Conservation (phyloP, 2,888 invertebrate genomes). For the Xestobium rufovillosum region DNA sequence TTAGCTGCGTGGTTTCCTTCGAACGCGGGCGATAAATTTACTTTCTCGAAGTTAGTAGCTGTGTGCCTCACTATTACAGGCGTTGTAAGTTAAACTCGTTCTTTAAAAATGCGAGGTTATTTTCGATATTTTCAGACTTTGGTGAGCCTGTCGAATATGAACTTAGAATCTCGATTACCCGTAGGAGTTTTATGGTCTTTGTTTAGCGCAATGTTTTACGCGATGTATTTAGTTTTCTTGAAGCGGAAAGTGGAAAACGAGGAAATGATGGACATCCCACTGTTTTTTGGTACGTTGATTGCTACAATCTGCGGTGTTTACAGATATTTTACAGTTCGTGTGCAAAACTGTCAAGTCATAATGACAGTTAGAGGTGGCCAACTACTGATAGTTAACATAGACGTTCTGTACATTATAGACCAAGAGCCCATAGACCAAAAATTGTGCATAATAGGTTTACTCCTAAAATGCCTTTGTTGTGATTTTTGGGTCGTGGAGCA, state of each 20-base stretch:
- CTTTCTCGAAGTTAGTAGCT: slow-evolving; percentile 75
- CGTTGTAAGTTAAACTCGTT: slow-evolving; percentile 51
- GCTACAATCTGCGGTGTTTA: no score
- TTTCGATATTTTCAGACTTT: slow-evolving; percentile 51
- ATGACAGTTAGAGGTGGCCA: no score
- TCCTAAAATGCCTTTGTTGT: no score
- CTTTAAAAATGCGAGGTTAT: slow-evolving; percentile 7
- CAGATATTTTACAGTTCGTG: no score
- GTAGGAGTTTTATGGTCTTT: slow-evolving; percentile 74
- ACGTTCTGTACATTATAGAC: no score
- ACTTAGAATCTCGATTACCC: slow-evolving; percentile 60
- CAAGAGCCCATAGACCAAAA: slow-evolving; percentile 5
- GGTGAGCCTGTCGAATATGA: slow-evolving; percentile 67
- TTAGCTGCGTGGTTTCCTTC: slow-evolving; percentile 84
- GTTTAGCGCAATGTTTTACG: slow-evolving; percentile 83
- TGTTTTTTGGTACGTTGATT: slow-evolving; percentile 85
- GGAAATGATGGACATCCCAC: slow-evolving; percentile 87
- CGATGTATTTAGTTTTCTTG: slow-evolving; percentile 82
- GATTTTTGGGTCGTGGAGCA: no score
- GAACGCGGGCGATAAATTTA: slow-evolving; percentile 72
- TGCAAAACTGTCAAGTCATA: no score
- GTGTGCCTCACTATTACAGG: slow-evolving; percentile 71
- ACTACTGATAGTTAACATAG: no score
- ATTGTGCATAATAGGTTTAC: no score
- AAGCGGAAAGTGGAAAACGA: slow-evolving; percentile 82